Conservation (phyloP, 1,140 invertebrate species). For the Magallana ariakensis region DNA sequence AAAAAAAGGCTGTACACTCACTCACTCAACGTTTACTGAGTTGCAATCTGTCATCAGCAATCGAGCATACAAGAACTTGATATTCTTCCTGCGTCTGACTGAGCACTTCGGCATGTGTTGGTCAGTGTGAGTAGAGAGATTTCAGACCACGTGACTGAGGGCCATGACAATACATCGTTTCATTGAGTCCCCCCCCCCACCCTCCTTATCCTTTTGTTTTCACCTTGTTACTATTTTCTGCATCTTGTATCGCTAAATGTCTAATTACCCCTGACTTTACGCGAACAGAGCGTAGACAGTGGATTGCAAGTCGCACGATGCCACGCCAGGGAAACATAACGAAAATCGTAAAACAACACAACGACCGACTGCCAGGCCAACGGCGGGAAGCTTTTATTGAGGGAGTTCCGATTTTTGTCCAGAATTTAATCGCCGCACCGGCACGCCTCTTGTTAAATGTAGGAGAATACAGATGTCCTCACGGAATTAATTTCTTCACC, state of each 20-base stretch:
- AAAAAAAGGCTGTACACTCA: background rate
- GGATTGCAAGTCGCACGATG: slow-evolving; percentile 1
- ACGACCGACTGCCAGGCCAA: background rate
- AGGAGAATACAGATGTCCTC: background rate
- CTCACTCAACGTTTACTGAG: background rate
- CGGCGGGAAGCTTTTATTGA: background rate
- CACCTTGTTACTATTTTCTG: background rate
- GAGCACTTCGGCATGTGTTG: background rate
- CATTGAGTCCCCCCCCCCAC: background rate
- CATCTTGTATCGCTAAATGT: background rate
- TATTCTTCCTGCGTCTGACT: background rate
- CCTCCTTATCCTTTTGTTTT: background rate
- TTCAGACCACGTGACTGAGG: no score
- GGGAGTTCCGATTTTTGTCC: background rate
- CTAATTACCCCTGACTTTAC: slow-evolving; percentile 7
- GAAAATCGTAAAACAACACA: background rate
- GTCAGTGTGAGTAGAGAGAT: background rate
- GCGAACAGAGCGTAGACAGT: background rate
- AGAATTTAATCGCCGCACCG: background rate
- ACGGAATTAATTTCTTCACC: no score
- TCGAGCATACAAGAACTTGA: slow-evolving; percentile 2
- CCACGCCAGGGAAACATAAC: slow-evolving; percentile 10
- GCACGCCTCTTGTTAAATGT: background rate
- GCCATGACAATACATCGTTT: background rate
- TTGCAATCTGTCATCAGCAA: slow-evolving; percentile 18